phyloP scores from a whole-genome alignment of 2,797 vertebrate species.

The Enteromius mattozi region DNA sequence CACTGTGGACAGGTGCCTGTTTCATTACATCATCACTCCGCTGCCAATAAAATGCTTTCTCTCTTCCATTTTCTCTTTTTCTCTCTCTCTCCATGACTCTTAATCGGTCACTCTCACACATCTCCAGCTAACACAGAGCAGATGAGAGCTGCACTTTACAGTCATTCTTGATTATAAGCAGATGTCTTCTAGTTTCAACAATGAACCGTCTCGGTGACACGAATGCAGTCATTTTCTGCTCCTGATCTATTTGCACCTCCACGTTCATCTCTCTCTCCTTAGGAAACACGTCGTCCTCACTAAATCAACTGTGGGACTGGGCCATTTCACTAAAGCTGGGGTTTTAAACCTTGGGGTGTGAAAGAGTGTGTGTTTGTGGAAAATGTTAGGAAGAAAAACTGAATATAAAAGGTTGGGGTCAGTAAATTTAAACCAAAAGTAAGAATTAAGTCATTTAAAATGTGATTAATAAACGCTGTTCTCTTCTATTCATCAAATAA shows the following conservation, averaged over 20 bases:
- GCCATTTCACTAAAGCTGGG: not conserved
- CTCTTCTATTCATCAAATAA: not conserved
- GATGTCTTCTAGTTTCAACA: conserved; percentile 10
- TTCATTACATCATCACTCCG: conserved; percentile 71
- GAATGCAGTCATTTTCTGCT: conserved; percentile 17
- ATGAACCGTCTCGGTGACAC: not conserved
- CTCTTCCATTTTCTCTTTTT: conserved; percentile 43
- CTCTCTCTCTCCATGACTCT: conserved; percentile 4
- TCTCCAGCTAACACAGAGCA: conserved; percentile 16
- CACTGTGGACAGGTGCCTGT: conserved; percentile 70
- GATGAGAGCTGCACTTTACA: conserved; percentile 18
- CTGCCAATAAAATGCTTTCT: conserved; percentile 60
- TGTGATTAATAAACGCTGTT: not conserved
- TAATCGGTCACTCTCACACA: not conserved
- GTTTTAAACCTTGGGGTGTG: not conserved
- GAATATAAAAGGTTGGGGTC: not conserved
- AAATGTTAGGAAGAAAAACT: not conserved
- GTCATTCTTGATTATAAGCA: conserved; percentile 7
- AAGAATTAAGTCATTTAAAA: not conserved
- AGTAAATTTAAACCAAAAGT: not conserved
- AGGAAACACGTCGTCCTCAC: not conserved
- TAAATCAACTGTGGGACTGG: not conserved
- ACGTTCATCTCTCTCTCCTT: not conserved
- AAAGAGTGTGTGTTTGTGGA: not conserved
- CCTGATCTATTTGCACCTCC: conserved; percentile 19